Conservation (phyloP, 1,140 invertebrate species). For the Zaprionus ghesquierei region DNA sequence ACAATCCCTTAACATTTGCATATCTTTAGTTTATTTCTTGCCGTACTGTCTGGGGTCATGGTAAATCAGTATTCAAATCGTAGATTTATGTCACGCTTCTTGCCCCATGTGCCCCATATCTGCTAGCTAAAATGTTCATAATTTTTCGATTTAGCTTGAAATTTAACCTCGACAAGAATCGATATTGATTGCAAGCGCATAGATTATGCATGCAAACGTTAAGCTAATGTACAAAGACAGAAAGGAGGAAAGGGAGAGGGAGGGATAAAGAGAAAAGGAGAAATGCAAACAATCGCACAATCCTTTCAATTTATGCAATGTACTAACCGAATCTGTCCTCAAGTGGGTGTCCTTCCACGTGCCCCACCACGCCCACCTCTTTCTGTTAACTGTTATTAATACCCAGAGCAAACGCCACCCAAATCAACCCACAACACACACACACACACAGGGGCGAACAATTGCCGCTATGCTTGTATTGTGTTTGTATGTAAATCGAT, state of each 20-base stretch:
- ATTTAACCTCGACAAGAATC: conserved; percentile 56
- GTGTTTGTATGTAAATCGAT: conserved; percentile 58
- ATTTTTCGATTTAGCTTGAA: conserved; percentile 13
- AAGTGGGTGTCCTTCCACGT: neutral
- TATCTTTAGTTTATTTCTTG: neutral
- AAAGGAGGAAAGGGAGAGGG: neutral
- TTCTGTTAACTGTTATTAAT: conserved; percentile 62
- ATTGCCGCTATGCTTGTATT: conserved; percentile 14
- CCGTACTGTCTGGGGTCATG: neutral
- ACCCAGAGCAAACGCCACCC: conserved; percentile 13
- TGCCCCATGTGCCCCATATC: neutral
- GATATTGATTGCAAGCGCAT: conserved; percentile 58
- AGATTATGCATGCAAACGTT: conserved; percentile 61
- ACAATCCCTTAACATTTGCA: neutral
- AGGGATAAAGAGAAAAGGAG: neutral
- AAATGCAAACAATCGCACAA: conserved; percentile 5
- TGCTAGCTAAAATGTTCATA: conserved; percentile 5
- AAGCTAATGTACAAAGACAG: conserved; percentile 31
- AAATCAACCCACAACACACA: neutral
- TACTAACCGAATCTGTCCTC: conserved; percentile 30
- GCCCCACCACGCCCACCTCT: neutral
- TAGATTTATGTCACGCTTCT: conserved; percentile 15
- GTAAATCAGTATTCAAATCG: neutral
- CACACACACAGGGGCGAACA: neutral
- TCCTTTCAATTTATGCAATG: conserved; percentile 57